Evolutionary conservation across 2,797 vertebrate genomes (phyloP), one percentile per base, ranked within the genome.

Genomic region (Aeoliscus strigatus): DNA sequence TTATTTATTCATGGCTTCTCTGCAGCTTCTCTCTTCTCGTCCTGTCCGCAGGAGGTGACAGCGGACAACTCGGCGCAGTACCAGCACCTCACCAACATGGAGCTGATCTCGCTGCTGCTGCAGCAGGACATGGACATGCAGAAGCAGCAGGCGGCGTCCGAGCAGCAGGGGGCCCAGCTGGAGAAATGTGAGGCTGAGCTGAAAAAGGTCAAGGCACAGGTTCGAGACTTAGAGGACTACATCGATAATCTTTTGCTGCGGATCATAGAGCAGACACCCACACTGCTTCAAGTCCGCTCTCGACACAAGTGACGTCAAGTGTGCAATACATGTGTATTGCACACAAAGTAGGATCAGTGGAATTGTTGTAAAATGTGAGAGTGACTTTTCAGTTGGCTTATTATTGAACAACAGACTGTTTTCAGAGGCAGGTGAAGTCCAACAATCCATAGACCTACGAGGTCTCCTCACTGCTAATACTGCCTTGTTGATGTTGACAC

Each of bases 241-340:
- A 98, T 99, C 0, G 96, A 99, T 86, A 91, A 90, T 66, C 90
- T 98, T 58, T 76, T 99, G 65, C 85, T 99, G 75, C 91, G 91
- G 57, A 97, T 99, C 81, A 99, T 98, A 88, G 96, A 99, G 69
- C 91, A 94, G 64, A 96, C 94, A 0, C 96, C 96, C 4, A 93
- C 92, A 0, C 81, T 99, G 78, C 91, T 99, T 45, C 96, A 98
- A 83, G 93, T 95, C 55, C 86, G 88, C 79, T 75, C 0, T 28
- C 88, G 87, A 49, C 86, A 84, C 55, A 90, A 89, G 73, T 89
- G 80, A 89, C 36, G 3, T 16, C 41, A 7, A n/a, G n/a, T n/a
- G 60, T n/a, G 28, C 10, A 7, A 14, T 3, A 34, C 33, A 16
- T 16, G 39, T 17, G n/a, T 18, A 9, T 18, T 39, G 29, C 47